phyloP scores from a whole-genome alignment of 1,140 invertebrate genomes.

The Bombus pyrosoma region DNA sequence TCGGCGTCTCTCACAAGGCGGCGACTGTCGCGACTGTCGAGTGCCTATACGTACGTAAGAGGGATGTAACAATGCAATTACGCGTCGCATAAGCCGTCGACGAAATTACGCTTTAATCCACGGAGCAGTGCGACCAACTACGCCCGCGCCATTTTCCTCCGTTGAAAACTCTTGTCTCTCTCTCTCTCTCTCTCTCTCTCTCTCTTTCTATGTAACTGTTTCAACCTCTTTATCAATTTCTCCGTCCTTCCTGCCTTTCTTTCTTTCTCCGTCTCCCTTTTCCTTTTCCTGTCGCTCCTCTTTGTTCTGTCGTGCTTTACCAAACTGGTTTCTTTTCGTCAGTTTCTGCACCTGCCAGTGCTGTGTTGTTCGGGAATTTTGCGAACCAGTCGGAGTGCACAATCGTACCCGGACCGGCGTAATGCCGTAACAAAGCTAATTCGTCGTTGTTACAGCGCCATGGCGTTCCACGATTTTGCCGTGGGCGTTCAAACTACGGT shows the following conservation, averaged over 20 bases:
- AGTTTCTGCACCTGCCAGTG: not conserved
- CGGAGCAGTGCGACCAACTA: conserved; percentile 45
- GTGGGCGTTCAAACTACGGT: conserved; percentile 47
- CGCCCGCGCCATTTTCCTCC: conserved; percentile 37
- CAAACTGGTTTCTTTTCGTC: conserved; percentile 36
- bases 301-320: not conserved
- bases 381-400: conserved; percentile 23
- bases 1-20: conserved; percentile 21
- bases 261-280: not conserved
- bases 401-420: conserved; percentile 55
- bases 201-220: not conserved
- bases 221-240: too few relatives aligned
- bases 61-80: conserved; percentile 81
- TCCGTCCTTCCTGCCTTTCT: too few relatives aligned
- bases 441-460: conserved; percentile 61
- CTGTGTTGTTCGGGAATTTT: conserved; percentile 51
- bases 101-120: conserved; percentile 81
- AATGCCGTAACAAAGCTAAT: conserved; percentile 71
- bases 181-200: not conserved
- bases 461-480: conserved; percentile 48
- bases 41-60: conserved; percentile 70
- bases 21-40: conserved; percentile 26
- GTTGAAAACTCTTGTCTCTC: conserved; percentile 31
- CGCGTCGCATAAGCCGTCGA: conserved; percentile 78
- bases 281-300: not conserved